These are phyloP conservation scores for Heliothis subflexa DNA, from an alignment of 1,140 invertebrate genomes.

Conservation along the genomic window DNA sequence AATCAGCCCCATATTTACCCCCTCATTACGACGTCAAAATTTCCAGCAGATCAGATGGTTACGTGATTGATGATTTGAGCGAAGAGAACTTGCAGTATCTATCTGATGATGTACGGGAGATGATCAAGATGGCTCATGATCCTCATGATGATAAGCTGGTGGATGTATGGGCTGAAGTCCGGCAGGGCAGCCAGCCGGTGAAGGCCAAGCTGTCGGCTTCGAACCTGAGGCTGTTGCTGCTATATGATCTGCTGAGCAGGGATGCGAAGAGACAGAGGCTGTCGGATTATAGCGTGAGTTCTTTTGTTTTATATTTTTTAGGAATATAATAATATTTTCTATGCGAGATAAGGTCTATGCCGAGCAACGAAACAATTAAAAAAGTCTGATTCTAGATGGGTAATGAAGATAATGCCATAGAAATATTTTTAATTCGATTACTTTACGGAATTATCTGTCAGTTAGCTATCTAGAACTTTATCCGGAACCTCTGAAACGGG, in stretches of 20 bases:
- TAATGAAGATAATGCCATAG: too few species aligned
- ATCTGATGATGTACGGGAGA: constrained; percentile 76
- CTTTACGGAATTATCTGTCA: too few species aligned
- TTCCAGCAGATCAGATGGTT: constrained; percentile 66
- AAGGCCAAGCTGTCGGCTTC: constrained; percentile 72
- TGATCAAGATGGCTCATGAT: constrained; percentile 77
- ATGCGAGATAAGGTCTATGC: too few species aligned
- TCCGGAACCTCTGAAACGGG: too few species aligned
- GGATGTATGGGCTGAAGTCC: constrained; percentile 69
- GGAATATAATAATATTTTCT: too few species aligned
- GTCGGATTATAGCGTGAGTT: constrained; percentile 85
- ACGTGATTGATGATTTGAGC: constrained; percentile 59
- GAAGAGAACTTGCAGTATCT: constrained; percentile 83
- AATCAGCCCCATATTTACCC: constrained; percentile 64
- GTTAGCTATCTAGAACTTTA: too few species aligned
- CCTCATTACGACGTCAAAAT: constrained; percentile 69
- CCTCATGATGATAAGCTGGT: constrained; percentile 74
- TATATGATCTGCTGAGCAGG: constrained; percentile 87
- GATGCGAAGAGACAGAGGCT: constrained; percentile 86
- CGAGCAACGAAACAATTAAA: too few species aligned
- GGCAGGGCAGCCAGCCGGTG: constrained; percentile 62
- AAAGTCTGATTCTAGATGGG: too few species aligned
- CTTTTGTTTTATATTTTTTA: not conserved
- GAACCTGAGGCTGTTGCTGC: constrained; percentile 81
- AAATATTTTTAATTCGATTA: too few species aligned